phyloP scores from a whole-genome alignment of 2,888 invertebrate species.

The Conchocele bisecta region DNA sequence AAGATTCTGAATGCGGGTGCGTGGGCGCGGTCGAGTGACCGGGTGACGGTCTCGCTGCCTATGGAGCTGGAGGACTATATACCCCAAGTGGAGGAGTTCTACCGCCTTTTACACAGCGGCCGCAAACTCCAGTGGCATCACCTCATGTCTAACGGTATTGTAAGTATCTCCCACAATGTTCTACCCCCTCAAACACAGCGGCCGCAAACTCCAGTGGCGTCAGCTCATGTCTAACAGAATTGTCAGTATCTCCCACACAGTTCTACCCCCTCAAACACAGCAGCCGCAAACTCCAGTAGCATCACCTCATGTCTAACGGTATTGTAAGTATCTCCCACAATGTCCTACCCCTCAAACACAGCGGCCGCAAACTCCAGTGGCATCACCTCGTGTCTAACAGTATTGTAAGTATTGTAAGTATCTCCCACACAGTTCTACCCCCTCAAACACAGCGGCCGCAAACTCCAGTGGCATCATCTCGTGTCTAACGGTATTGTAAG shows the following conservation, averaged over 20 bases:
- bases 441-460: constrained; percentile 98
- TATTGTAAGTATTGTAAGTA: no score
- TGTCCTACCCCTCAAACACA: no score
- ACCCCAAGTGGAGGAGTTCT: constrained; percentile 99
- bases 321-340: constrained; percentile 89
- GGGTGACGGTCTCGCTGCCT: constrained; percentile 97
- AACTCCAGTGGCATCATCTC: constrained; percentile 99
- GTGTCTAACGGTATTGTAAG: constrained; percentile 98
- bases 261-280: constrained; percentile 99
- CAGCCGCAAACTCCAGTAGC: constrained; percentile 98
- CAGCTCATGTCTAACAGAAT: neutral
- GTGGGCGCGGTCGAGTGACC: constrained; percentile 96
- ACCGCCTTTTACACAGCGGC: constrained; percentile 98
- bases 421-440: constrained; percentile 99
- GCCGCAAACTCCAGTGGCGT: no score
- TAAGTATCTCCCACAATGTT: constrained; percentile 81
- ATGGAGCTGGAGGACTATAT: constrained; percentile 99
- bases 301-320: constrained; percentile 99
- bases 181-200: no score
- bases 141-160: constrained; percentile 99
- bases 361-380: no score
- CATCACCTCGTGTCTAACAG: no score
- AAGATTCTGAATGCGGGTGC: constrained; percentile 99
- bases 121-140: constrained; percentile 99
- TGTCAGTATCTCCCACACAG: no score